Conservation (phyloP, 2,797 vertebrate species). For the Lemur catta region DNA sequence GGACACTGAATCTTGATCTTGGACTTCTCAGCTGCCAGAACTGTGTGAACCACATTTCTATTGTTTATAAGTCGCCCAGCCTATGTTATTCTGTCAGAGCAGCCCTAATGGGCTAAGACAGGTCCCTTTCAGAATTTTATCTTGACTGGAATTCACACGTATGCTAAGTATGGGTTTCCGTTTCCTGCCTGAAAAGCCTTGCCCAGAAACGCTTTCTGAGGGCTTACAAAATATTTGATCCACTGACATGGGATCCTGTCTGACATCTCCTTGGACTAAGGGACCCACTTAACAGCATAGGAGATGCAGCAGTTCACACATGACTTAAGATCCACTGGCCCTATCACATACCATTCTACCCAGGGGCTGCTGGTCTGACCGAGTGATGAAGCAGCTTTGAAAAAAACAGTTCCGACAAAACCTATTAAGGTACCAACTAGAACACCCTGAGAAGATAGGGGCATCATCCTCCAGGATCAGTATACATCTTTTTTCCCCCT, state of each 20-base stretch:
- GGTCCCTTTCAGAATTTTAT: not conserved
- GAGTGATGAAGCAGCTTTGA: not conserved
- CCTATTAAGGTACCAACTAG: not conserved
- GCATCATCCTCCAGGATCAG: not conserved
- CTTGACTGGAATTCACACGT: not conserved
- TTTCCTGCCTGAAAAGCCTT: not conserved
- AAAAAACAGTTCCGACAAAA: not conserved
- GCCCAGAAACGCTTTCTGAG: not conserved
- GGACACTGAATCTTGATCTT: not conserved
- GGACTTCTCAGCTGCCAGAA: not conserved
- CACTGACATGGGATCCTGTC: not conserved
- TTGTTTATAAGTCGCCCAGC: not conserved
- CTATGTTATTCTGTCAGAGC: not conserved
- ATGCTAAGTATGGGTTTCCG: not conserved
- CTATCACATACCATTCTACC: not conserved
- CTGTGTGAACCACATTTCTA: not conserved
- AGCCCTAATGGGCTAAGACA: not conserved
- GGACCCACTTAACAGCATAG: not conserved
- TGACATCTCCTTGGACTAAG: not conserved
- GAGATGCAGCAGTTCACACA: not conserved
- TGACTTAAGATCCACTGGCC: not conserved
- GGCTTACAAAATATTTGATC: not conserved
- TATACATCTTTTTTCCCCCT: not conserved
- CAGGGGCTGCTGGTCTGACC: not conserved
- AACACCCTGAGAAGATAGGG: not conserved